These are phyloP conservation scores for Urocolius indicus DNA, from an alignment of 2,113 vertebrate species.

Conservation along the genomic window DNA sequence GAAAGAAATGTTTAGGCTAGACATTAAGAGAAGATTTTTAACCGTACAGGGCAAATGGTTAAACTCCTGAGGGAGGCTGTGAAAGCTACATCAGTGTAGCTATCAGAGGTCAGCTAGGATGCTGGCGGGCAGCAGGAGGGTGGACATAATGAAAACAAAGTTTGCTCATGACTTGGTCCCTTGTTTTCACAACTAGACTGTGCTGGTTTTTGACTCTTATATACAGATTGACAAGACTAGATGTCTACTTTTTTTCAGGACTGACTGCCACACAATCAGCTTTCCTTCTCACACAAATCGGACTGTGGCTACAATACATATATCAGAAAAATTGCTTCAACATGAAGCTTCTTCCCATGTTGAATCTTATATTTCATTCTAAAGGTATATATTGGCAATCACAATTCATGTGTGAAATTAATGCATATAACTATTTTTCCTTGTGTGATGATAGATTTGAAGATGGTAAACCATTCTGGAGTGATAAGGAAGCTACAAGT, in stretches of 20 bases:
- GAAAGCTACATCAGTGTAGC: not conserved
- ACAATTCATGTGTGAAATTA: not conserved
- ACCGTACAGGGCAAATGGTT: not conserved
- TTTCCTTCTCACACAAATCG: not conserved
- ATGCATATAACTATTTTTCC: not conserved
- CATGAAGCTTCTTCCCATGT: not conserved
- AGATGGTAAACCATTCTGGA: not conserved
- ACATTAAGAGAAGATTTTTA: constrained; percentile 35
- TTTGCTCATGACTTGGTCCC: not conserved
- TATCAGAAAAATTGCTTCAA: not conserved
- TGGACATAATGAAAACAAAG: not conserved
- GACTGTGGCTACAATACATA: not conserved
- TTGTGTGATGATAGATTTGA: constrained; percentile 21
- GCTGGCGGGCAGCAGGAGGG: not conserved
- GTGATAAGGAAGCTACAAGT: not conserved
- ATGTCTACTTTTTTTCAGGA: not conserved
- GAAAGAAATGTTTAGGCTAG: constrained; percentile 61
- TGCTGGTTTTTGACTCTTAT: not conserved
- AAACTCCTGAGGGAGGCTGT: constrained; percentile 14
- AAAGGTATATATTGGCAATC: not conserved
- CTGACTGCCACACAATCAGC: not conserved
- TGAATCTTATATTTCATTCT: not conserved
- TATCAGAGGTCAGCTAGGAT: not conserved
- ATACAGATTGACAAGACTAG: not conserved
- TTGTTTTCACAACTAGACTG: not conserved